Conservation (phyloP, 2,113 vertebrate species). For the Pollachius pollachius region DNA sequence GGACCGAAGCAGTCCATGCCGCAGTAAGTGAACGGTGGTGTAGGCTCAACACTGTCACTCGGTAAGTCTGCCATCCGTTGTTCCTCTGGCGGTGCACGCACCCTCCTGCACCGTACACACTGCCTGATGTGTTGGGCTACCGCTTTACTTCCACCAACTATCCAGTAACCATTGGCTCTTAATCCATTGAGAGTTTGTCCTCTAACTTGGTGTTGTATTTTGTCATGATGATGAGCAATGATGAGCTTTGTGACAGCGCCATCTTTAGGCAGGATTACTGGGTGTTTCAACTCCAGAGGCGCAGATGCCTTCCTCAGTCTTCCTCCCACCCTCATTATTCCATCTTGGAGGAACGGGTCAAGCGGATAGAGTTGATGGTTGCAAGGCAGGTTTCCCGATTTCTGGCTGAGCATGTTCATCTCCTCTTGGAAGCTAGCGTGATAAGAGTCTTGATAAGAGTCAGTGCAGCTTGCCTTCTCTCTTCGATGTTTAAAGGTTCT, state of each 20-base stretch:
- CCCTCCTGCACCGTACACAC: conserved; percentile 13
- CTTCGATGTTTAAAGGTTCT: conserved; percentile 17
- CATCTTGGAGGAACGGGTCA: not conserved
- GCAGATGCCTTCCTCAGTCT: not conserved
- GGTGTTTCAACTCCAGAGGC: conserved; percentile 9
- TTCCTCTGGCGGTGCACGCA: conserved; percentile 7
- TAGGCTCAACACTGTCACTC: too few species aligned
- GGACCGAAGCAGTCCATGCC: too few species aligned
- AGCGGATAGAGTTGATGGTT: not conserved
- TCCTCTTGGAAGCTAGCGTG: conserved; percentile 10
- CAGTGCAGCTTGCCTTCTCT: not conserved
- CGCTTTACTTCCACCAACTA: conserved; percentile 13
- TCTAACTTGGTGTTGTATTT: not conserved
- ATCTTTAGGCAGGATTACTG: conserved; percentile 8
- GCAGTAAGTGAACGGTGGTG: too few species aligned
- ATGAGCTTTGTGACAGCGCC: conserved; percentile 14
- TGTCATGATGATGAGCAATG: not conserved
- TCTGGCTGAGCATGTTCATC: not conserved
- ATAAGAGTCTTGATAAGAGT: conserved; percentile 5
- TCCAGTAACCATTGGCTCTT: too few species aligned
- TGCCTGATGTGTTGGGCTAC: conserved; percentile 1
- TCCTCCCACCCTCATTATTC: not conserved
- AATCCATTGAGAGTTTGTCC: too few species aligned
- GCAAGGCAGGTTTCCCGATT: not conserved
- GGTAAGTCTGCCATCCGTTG: not conserved